Evolutionary conservation across 2,113 vertebrate genomes (phyloP), one percentile per base, ranked within the genome.

Genomic region (Athene noctua): DNA sequence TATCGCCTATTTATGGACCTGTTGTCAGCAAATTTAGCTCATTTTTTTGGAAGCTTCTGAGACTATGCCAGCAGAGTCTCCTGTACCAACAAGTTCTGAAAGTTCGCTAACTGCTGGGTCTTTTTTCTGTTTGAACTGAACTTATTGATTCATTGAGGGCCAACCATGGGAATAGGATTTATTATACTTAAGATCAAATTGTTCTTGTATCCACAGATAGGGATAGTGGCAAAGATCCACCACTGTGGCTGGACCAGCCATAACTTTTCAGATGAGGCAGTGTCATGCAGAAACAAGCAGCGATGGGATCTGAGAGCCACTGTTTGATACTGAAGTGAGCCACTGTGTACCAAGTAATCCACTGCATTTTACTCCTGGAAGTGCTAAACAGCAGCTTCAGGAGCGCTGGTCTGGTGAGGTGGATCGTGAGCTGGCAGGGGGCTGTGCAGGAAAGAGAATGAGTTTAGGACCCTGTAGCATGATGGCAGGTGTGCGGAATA

Each of bases 401-500:
- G 52, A 79, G 32, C 21, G 15, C 9, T 44, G n/a, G 5, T 58
- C 18, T 80, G 49, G 47, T 66, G 62, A 80, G 42, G 23, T 66
- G 51, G n/a, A 66, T 63, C 65, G 29, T 67, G 55, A 83, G 20
- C 22, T 65, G 38, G 21, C 5, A 9, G 40, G 11, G 8, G 12
- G 4, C 3, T 29, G 25, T 63, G 34, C 18, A 17, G 77, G 59
- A 57, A 63, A 38, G 55, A 10, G 49, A 62, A 14, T 21, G n/a
- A 51, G 54, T 36, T 90, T 29, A 86, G 71, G 54, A 34, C 58
- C 21, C 15, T 46, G 58, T 49, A 36, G 57, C 2, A 0, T n/a
- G 62, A 46, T 5, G 2, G 55, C 38, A 58, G 25, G 13, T 30
- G 30, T 2, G 2, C 1, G 1, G 27, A 51, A 6, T 44, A 7